Conservation (phyloP, 2,113 vertebrate species). For the Notarius lentiginosus region DNA sequence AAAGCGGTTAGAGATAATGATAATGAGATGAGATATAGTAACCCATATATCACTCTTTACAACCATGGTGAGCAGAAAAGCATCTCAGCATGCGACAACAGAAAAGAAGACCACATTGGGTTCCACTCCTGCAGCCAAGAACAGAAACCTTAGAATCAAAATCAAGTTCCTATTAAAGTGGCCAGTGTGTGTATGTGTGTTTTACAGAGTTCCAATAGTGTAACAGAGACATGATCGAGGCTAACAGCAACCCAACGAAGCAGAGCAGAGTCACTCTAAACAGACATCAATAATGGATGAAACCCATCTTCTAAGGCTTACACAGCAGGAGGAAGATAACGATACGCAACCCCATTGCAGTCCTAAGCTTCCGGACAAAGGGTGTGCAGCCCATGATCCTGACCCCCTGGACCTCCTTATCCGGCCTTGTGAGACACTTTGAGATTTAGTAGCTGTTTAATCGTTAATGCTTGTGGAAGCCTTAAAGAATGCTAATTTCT, state of each 20-base stretch:
- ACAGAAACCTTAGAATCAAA: no score
- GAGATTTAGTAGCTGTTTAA: constrained; percentile 72
- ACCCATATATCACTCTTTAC: no score
- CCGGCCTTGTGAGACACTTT: constrained; percentile 56
- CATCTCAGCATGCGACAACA: no score
- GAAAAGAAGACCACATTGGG: no score
- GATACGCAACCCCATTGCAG: constrained; percentile 60
- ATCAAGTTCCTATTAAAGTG: no score
- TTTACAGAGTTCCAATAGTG: constrained; percentile 7
- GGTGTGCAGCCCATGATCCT: constrained; percentile 61
- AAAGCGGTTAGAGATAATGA: no score
- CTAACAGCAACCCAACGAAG: constrained; percentile 55
- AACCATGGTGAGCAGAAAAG: no score
- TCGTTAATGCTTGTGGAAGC: constrained; percentile 71
- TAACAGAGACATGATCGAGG: constrained; percentile 54
- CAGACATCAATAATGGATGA: constrained; percentile 69
- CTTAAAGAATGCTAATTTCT: constrained; percentile 76
- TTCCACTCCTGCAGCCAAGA: no score
- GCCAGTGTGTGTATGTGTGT: not conserved
- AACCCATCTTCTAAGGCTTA: constrained; percentile 55
- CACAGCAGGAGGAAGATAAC: constrained; percentile 61
- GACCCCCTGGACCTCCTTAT: constrained; percentile 42
- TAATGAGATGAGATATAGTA: no score
- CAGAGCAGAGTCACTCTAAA: constrained; percentile 53
- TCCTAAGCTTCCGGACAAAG: constrained; percentile 57